Evolutionary conservation across 1,140 invertebrate species (phyloP).

Genomic region (Lucilia sericata): DNA sequence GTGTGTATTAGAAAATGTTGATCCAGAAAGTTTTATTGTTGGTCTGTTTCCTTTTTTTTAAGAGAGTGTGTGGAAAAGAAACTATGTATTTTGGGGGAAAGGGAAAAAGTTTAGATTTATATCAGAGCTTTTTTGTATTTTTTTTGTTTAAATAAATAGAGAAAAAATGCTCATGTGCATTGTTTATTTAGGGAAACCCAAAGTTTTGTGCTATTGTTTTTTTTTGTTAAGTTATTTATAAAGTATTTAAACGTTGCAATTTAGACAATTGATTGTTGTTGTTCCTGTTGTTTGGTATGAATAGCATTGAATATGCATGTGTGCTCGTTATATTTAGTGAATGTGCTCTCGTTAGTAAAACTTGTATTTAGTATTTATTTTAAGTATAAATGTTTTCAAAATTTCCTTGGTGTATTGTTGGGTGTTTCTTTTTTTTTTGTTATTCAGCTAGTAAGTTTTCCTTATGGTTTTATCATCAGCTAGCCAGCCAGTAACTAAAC

Average conservation of each 20-base stretch:
- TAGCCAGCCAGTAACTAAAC: neutral
- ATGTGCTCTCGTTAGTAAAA: neutral
- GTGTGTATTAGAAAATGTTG: no score
- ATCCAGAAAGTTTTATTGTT: no score
- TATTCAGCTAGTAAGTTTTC: neutral
- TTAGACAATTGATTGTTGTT: conserved; percentile 32
- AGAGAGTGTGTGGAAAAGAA: no score
- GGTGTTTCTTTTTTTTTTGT: no score
- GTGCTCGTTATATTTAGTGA: neutral
- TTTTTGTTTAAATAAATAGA: neutral
- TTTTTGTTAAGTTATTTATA: conserved; percentile 8
- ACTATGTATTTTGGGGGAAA: no score
- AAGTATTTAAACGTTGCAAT: conserved; percentile 37
- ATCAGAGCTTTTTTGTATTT: no score
- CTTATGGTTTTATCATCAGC: neutral
- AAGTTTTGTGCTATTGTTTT: neutral
- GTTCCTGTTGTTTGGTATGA: neutral
- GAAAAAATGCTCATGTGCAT: neutral
- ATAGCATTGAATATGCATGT: neutral
- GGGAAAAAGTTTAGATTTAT: no score
- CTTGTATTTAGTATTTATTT: neutral
- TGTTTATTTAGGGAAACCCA: neutral
- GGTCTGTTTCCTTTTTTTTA: no score
- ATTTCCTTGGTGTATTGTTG: no score
- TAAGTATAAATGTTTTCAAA: neutral